These are phyloP conservation scores for Hyperoodon ampullatus DNA, from an alignment of 2,113 vertebrate species.

Conservation along the genomic window DNA sequence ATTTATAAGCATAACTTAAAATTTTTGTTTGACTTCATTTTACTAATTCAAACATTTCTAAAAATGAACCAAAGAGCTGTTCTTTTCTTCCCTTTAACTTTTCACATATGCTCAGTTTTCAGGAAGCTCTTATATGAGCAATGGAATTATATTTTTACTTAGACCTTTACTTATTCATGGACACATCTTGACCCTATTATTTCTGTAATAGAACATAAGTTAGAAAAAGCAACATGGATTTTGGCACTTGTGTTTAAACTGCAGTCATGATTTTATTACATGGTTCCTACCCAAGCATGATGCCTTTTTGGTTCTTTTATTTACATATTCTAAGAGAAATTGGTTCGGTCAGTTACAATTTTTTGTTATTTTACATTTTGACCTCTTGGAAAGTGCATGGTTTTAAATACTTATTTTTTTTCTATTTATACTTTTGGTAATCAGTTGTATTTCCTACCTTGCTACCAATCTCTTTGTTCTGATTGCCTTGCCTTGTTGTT, in stretches of 20 bases:
- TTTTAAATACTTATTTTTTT: background rate
- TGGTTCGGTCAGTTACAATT: slow-evolving; percentile 27
- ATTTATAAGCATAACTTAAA: slow-evolving; percentile 17
- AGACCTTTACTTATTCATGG: background rate
- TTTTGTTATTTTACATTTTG: slow-evolving; percentile 38
- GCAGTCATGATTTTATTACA: background rate
- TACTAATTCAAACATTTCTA: background rate
- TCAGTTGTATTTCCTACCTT: background rate
- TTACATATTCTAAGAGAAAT: slow-evolving; percentile 23
- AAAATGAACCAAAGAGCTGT: background rate
- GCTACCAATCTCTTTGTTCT: background rate
- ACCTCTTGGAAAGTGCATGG: background rate
- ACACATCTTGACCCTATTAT: background rate
- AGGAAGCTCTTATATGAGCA: background rate
- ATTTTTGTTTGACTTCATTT: background rate
- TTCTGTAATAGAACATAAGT: background rate
- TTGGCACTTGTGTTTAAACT: background rate
- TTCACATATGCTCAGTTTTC: background rate
- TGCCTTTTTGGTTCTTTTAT: slow-evolving; percentile 7
- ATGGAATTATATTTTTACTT: slow-evolving; percentile 19
- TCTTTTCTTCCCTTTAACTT: background rate
- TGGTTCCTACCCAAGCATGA: background rate
- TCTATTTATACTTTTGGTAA: background rate
- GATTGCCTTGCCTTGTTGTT: background rate
- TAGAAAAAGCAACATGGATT: background rate